Percentiles rank a stretch among this genome's conserved stretches.
Evolutionary conservation across 2,113 vertebrate genomes (phyloP).

Genomic region (Tonatia bakeri): DNA sequence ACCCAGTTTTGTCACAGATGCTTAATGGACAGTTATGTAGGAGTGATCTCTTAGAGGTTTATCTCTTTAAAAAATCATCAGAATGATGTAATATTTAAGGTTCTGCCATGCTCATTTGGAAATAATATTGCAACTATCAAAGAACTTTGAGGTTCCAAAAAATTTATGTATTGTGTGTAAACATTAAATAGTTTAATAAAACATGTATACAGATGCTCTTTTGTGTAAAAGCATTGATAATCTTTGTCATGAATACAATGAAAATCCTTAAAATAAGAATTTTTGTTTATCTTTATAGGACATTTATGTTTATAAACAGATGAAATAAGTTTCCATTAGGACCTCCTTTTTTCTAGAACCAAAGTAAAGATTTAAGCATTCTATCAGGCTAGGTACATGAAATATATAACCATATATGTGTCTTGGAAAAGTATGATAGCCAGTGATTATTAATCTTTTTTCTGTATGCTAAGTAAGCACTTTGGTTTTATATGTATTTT

Average conservation of each 20-base stretch:
- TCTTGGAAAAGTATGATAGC: neutral
- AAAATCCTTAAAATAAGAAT: slow-evolving; percentile 18
- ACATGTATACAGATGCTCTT: slow-evolving; percentile 22
- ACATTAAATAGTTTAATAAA: slow-evolving; percentile 62
- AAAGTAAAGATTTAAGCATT: slow-evolving; percentile 8
- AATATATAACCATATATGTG: neutral
- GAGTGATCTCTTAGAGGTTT: slow-evolving; percentile 53
- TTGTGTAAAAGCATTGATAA: slow-evolving; percentile 34
- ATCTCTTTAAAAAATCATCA: slow-evolving; percentile 57
- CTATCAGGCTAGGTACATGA: neutral
- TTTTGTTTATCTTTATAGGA: slow-evolving; percentile 25
- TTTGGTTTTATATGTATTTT: neutral
- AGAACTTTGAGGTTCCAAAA: slow-evolving; percentile 45
- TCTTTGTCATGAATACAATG: slow-evolving; percentile 39
- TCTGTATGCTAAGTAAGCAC: neutral
- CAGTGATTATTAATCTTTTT: slow-evolving; percentile 15
- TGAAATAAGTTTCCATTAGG: neutral
- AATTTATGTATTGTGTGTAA: slow-evolving; percentile 69
- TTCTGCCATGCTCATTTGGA: slow-evolving; percentile 60
- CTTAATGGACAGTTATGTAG: slow-evolving; percentile 48
- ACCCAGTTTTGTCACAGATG: slow-evolving; percentile 45
- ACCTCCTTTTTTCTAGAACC: neutral
- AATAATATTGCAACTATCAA: slow-evolving; percentile 53
- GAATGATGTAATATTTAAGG: slow-evolving; percentile 62
- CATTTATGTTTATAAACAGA: slow-evolving; percentile 20